These are phyloP conservation scores for Brachionus koreanus DNA, from an alignment of 1,140 invertebrate genomes.

Conservation along the genomic window DNA sequence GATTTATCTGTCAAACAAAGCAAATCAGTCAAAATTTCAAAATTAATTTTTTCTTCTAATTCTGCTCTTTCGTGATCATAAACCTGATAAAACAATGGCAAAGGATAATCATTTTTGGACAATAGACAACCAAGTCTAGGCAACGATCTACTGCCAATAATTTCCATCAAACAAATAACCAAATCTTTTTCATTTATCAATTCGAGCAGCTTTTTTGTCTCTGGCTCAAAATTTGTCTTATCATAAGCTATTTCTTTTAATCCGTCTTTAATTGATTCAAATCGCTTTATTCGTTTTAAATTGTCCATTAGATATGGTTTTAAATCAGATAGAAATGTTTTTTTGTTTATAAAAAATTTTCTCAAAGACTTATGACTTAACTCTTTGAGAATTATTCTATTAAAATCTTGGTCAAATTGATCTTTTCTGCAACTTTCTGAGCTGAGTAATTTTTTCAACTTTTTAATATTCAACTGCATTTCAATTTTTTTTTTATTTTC, in stretches of 20 bases:
- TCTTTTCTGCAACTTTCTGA: not conserved
- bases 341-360: not conserved
- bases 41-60: not conserved
- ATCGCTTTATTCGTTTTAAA: not conserved
- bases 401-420: not conserved
- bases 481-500: not conserved
- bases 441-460: not conserved
- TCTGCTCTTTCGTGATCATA: not conserved
- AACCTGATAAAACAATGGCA: not conserved
- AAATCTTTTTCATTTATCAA: not conserved
- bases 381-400: not conserved
- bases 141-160: not conserved
- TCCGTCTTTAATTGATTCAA: not conserved
- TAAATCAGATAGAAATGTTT: not conserved
- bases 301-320: not conserved
- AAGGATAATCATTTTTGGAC: slow-evolving; percentile 5
- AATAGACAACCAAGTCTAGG: not conserved
- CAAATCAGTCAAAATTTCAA: not conserved
- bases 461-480: not conserved
- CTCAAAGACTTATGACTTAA: not conserved
- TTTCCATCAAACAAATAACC: not conserved
- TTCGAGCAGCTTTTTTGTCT: not conserved
- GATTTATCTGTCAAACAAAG: not conserved
- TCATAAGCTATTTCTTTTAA: not conserved
- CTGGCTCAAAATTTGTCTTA: not conserved